Percentiles rank a stretch among this genome's conserved stretches.
phyloP scores from a whole-genome alignment of 2,113 vertebrate species.

The Perca flavescens region DNA sequence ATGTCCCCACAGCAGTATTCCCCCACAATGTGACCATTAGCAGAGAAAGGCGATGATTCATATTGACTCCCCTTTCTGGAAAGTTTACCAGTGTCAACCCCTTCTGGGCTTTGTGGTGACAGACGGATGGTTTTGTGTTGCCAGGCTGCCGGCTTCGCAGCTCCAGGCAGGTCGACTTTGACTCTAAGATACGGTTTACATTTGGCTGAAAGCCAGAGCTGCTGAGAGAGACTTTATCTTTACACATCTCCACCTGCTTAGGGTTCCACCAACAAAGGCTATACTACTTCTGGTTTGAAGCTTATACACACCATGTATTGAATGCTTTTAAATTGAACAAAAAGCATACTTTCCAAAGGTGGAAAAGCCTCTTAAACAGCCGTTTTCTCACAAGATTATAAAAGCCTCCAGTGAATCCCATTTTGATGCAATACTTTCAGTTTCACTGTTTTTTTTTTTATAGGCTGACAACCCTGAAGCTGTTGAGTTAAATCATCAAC shows the following conservation, averaged over 20 bases:
- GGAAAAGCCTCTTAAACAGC: not conserved
- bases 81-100: constrained; percentile 5
- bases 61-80: constrained; percentile 1
- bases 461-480: not conserved
- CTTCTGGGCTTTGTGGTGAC: constrained; percentile 35
- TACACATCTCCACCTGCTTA: not conserved
- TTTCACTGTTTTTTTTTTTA: constrained; percentile 17
- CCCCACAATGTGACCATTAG: not conserved
- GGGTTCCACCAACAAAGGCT: not conserved
- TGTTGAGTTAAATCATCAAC: not conserved
- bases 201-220: constrained; percentile 28
- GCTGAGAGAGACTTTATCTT: constrained; percentile 15
- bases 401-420: not conserved
- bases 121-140: constrained; percentile 64
- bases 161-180: constrained; percentile 29
- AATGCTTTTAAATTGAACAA: not conserved
- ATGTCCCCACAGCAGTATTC: constrained; percentile 16
- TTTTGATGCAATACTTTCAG: not conserved
- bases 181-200: constrained; percentile 30
- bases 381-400: not conserved
- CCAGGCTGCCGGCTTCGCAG: constrained; percentile 37
- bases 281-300: not conserved
- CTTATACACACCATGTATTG: not conserved
- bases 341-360: not conserved
- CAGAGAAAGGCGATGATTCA: constrained; percentile 20